Percentiles rank a stretch among this genome's conserved stretches.
These are phyloP conservation scores for Platypus cylindrus DNA, from an alignment of 2,888 invertebrate species.

Conservation along the genomic window DNA sequence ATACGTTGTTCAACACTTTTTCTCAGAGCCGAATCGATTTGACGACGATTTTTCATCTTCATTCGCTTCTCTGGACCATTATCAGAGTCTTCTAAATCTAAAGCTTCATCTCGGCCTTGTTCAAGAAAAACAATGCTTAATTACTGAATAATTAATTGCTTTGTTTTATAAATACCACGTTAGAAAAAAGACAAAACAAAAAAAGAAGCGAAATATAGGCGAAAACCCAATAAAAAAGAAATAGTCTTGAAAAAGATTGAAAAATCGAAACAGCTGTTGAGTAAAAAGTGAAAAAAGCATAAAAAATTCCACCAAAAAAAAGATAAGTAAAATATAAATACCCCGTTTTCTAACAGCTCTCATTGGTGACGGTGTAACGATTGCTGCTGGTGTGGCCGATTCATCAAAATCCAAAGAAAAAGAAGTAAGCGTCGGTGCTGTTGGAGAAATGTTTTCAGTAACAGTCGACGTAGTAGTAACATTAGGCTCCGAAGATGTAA, in stretches of 20 bases:
- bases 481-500: too few relatives aligned
- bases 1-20: conserved; percentile 41
- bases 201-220: too few relatives aligned
- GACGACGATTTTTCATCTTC: conserved; percentile 27
- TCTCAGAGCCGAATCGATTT: conserved; percentile 27
- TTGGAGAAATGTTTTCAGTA: too few relatives aligned
- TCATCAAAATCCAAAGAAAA: conserved; percentile 27
- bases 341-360: conserved; percentile 13
- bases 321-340: too few relatives aligned
- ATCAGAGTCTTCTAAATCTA: conserved; percentile 14
- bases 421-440: conserved; percentile 13
- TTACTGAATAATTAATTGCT: background rate
- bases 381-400: conserved; percentile 16
- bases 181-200: background rate
- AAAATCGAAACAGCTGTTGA: too few relatives aligned
- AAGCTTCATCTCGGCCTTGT: conserved; percentile 21
- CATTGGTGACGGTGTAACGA: conserved; percentile 13
- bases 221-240: conserved; percentile 1
- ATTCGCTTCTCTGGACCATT: conserved; percentile 20
- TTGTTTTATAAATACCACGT: too few relatives aligned
- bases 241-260: too few relatives aligned
- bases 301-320: too few relatives aligned
- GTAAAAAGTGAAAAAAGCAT: too few relatives aligned
- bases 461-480: background rate
- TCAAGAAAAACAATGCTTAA: conserved; percentile 18